phyloP scores from a whole-genome alignment of 1,140 invertebrate species.

The Myzus persicae region DNA sequence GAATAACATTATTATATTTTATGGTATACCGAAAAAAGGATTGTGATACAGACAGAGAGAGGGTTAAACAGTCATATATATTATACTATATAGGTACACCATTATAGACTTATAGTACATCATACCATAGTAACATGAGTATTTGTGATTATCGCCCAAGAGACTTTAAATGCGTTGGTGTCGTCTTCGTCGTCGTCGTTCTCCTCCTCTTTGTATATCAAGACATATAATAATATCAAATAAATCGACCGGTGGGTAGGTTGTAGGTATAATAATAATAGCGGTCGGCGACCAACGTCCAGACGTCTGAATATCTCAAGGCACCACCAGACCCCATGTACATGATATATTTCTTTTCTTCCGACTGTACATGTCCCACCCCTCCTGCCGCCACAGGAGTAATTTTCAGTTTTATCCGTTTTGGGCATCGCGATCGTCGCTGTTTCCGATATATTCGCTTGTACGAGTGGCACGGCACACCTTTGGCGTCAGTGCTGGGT shows the following conservation, averaged over 20 bases:
- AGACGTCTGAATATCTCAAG: slow-evolving; percentile 51
- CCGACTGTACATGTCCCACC: no score
- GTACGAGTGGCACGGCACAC: slow-evolving; percentile 36
- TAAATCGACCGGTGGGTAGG: background rate
- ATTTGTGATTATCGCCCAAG: background rate
- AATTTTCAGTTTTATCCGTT: slow-evolving; percentile 32
- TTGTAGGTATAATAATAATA: background rate
- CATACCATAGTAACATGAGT: background rate
- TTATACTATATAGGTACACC: background rate
- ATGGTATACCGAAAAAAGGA: background rate
- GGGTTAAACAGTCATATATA: background rate
- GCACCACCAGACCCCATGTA: slow-evolving; percentile 29
- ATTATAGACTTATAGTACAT: background rate
- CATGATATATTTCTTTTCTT: background rate
- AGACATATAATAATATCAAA: background rate
- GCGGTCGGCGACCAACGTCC: slow-evolving; percentile 43
- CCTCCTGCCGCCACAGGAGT: background rate
- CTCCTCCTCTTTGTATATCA: background rate
- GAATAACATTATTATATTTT: background rate
- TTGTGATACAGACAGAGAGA: background rate
- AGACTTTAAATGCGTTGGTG: slow-evolving; percentile 4
- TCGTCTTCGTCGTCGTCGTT: background rate
- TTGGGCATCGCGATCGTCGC: slow-evolving; percentile 41
- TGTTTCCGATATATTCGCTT: slow-evolving; percentile 32
- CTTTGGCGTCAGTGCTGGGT: slow-evolving; percentile 43